Percentiles rank a stretch among this genome's conserved stretches.
Conservation (phyloP, 2,113 vertebrate genomes). For the Stegastes partitus region DNA sequence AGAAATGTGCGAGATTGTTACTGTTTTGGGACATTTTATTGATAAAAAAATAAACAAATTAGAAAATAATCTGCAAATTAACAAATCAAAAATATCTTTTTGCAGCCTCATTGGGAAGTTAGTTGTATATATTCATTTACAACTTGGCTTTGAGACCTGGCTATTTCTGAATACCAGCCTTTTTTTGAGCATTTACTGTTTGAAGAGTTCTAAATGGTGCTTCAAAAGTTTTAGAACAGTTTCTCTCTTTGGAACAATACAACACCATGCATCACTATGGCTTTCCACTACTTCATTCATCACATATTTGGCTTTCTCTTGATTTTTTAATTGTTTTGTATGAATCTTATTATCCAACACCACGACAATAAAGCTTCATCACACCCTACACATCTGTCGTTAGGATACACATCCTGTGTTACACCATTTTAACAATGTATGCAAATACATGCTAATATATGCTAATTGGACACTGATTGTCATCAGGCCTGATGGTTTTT, state of each 20-base stretch:
- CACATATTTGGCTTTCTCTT: not conserved
- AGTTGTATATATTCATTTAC: too few relatives aligned
- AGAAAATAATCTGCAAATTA: too few relatives aligned
- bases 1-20: too few relatives aligned
- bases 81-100: too few relatives aligned
- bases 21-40: too few relatives aligned
- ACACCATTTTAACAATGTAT: conserved; percentile 22
- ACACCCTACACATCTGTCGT: conserved; percentile 57
- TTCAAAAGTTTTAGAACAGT: too few relatives aligned
- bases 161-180: too few relatives aligned
- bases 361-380: conserved; percentile 3
- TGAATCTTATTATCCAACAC: conserved; percentile 2
- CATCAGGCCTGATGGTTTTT: conserved; percentile 34
- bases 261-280: not conserved
- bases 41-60: too few relatives aligned
- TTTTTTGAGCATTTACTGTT: too few relatives aligned
- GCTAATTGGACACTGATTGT: conserved; percentile 69
- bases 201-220: too few relatives aligned
- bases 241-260: not conserved
- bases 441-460: conserved; percentile 69
- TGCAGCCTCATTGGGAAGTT: too few relatives aligned
- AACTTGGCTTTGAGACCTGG: too few relatives aligned
- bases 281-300: not conserved
- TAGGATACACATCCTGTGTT: conserved; percentile 17
- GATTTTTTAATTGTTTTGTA: not conserved